phyloP scores from a whole-genome alignment of 2,797 vertebrate genomes.

The Sylvia borin region DNA sequence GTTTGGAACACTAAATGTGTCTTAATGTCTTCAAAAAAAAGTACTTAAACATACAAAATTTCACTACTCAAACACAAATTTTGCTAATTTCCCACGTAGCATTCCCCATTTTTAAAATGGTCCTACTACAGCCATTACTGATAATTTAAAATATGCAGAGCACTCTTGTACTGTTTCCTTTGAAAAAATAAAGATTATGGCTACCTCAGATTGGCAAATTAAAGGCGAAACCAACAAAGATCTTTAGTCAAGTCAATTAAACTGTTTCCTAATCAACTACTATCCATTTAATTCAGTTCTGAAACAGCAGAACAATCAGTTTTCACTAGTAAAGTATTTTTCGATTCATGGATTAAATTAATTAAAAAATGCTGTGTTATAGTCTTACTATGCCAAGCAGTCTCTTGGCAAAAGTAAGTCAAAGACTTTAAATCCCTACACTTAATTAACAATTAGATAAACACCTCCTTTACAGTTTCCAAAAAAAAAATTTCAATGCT shows the following conservation, averaged over 20 bases:
- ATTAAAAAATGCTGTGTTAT: neutral
- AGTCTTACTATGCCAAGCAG: neutral
- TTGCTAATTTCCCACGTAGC: neutral
- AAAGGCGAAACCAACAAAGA: neutral
- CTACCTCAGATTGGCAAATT: neutral
- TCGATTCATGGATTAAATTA: neutral
- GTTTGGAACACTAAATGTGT: fast-evolving
- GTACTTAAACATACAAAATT: neutral
- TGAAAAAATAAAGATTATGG: neutral
- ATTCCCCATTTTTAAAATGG: neutral
- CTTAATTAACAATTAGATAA: neutral
- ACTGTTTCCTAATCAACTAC: neutral
- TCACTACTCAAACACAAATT: neutral
- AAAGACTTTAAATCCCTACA: neutral
- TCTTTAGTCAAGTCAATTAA: neutral
- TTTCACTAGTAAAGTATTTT: neutral
- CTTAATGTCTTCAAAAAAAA: neutral
- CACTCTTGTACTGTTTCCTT: neutral
- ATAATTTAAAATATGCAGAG: neutral
- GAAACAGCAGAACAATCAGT: neutral
- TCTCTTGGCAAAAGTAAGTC: neutral
- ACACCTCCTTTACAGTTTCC: neutral
- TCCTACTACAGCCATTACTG: neutral
- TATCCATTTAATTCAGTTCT: neutral
- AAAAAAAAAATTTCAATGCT: neutral